Conservation (phyloP, 2,888 invertebrate species). For the Meandrusa payeni region DNA sequence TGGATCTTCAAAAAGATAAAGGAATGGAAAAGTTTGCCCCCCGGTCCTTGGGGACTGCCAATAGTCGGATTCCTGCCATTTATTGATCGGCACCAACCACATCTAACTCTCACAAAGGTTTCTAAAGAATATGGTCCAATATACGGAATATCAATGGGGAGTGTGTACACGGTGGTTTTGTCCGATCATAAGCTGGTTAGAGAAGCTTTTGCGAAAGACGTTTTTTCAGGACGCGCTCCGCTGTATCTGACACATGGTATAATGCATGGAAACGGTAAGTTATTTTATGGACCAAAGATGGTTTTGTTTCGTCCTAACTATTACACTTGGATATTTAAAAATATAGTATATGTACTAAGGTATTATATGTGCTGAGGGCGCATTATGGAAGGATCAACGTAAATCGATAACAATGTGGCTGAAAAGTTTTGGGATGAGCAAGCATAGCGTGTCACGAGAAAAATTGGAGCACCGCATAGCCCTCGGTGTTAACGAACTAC, state of each 20-base stretch:
- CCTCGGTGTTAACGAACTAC: constrained; percentile 81
- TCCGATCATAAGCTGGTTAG: constrained; percentile 87
- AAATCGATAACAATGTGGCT: constrained; percentile 86
- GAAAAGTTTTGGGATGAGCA: constrained; percentile 86
- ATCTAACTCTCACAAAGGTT: constrained; percentile 84
- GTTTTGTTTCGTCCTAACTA: no score
- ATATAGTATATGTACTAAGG: no score
- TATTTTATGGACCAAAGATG: no score
- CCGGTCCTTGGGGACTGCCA: constrained; percentile 90
- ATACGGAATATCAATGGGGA: constrained; percentile 88
- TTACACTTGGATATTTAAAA: no score
- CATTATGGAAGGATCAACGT: constrained; percentile 91
- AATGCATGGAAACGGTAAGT: constrained; percentile 92
- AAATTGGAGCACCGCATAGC: constrained; percentile 84
- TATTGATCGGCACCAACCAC: constrained; percentile 85
- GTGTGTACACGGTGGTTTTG: constrained; percentile 87
- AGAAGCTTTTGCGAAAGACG: constrained; percentile 86
- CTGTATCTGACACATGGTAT: constrained; percentile 92
- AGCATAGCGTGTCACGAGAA: constrained; percentile 81
- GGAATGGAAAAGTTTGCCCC: constrained; percentile 80
- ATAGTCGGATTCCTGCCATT: constrained; percentile 89
- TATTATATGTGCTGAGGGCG: constrained; percentile 90
- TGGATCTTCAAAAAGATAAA: constrained; percentile 60
- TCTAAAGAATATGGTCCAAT: constrained; percentile 86
- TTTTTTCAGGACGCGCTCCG: constrained; percentile 88